Percentiles rank a stretch among this genome's conserved stretches.
Conservation (phyloP, 2,797 vertebrate genomes). For the Lateolabrax maculatus region DNA sequence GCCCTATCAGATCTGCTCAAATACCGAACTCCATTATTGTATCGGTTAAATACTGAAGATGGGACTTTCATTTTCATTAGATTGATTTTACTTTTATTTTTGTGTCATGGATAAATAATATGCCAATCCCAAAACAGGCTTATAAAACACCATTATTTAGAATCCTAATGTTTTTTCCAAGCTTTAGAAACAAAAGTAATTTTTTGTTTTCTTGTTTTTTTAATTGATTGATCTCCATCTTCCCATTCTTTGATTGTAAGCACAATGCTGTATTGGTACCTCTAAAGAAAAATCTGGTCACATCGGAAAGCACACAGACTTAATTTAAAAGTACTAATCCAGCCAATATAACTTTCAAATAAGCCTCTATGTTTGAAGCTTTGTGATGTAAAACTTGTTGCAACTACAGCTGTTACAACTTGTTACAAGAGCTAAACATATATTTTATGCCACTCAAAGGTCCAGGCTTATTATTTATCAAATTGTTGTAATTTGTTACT, state of each 20-base stretch:
- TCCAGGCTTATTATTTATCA: not conserved
- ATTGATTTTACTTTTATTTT: too few relatives aligned
- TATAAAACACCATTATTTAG: too few relatives aligned
- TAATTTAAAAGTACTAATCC: not conserved
- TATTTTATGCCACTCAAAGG: not conserved
- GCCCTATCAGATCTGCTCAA: not conserved
- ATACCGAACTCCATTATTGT: too few relatives aligned
- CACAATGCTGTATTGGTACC: not conserved
- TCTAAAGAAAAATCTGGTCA: not conserved
- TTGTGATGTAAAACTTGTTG: not conserved
- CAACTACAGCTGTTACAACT: too few relatives aligned
- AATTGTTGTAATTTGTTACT: not conserved
- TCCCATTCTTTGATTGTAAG: not conserved
- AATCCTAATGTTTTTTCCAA: too few relatives aligned
- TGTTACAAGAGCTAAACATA: too few relatives aligned
- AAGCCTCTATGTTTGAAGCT: not conserved
- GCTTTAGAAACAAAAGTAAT: too few relatives aligned
- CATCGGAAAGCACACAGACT: not conserved
- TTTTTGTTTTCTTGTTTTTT: too few relatives aligned
- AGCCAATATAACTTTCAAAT: not conserved
- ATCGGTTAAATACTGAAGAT: not conserved
- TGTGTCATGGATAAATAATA: too few relatives aligned
- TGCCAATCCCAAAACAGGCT: too few relatives aligned
- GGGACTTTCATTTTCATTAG: too few relatives aligned
- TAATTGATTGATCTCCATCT: too few relatives aligned